Conservation (phyloP, 2,113 vertebrate species). For the Spermophilus dauricus region DNA sequence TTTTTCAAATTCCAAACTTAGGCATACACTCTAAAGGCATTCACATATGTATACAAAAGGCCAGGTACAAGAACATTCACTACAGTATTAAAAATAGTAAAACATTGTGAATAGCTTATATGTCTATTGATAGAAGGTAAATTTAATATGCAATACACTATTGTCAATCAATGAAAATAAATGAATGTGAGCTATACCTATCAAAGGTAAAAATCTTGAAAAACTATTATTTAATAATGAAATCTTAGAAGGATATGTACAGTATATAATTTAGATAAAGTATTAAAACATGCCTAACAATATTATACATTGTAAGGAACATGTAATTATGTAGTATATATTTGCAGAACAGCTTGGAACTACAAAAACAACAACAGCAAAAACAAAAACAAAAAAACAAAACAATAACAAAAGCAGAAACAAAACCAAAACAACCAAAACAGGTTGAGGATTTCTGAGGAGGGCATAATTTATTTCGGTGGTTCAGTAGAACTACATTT, state of each 20-base stretch:
- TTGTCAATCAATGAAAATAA: conserved; percentile 28
- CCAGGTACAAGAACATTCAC: conserved; percentile 18
- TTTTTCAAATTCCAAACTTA: conserved; percentile 5
- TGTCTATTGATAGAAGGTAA: conserved; percentile 23
- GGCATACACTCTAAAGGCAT: background rate
- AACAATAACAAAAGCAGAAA: too few species aligned
- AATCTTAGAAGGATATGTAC: conserved; percentile 7
- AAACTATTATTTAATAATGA: conserved; percentile 34
- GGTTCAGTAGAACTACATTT: too few species aligned
- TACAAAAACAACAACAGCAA: background rate
- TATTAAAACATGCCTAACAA: conserved; percentile 17
- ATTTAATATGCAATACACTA: conserved; percentile 28
- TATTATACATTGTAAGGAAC: background rate
- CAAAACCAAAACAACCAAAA: background rate
- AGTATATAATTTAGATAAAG: conserved; percentile 26
- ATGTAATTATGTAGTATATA: background rate
- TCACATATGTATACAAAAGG: background rate
- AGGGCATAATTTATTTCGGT: too few species aligned
- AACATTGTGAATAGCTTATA: conserved; percentile 31
- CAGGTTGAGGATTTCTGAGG: background rate
- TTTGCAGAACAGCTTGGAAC: background rate
- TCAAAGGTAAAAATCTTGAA: background rate
- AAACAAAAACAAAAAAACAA: too few species aligned
- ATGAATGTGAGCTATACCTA: background rate
- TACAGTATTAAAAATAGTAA: conserved; percentile 36